Base-by-base conservation (phyloP, 1,140 invertebrate species). In the Zaprionus camerounensis region DNA sequence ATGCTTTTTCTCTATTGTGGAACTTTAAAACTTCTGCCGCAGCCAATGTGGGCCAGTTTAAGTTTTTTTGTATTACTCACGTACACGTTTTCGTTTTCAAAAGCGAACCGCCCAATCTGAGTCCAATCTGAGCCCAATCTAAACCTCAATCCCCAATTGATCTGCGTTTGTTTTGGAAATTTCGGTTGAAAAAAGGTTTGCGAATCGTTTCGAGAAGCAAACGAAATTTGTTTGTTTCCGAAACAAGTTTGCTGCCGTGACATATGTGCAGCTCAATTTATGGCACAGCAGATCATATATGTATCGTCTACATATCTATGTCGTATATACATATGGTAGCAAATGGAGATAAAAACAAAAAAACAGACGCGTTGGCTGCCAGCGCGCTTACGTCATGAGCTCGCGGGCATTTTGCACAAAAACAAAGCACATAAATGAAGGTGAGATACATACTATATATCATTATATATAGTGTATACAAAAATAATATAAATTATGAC, bases 51-150 rank as follows among this genome's bases (percentile, higher is more conserved):
- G 77, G 53, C 38, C 71, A 76, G n/a, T 61, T 63, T 55, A 2
- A 11, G 9, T 11, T 34, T 34, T 31, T 31, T 59, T 31, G 7
- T 7, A 15, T 61, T 76, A 61, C 85, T 85, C 81, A 88, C 85
- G 85, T 88, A 75, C 76, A 71, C 49, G 31, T 71, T 75, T 87
- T 84, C 81, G 75, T 81, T 84, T 88, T 87, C 31, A 63, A 79
- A 80, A 49, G 55, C 72, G 58, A 85, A 82, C 67, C 79, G 41
- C 41, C 41, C 41, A 2, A 46, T 17, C 7, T 46, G 5, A 46
- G 11, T 71, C 75, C 81, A 75, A 84, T 67, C 78, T 65, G 63
- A 81, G n/a, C n/a, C 41, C n/a, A 11, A 46, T 46, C 36, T 15
- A 2, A 9, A 13, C 12, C 36, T 81, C 78, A 69, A 88, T 74